phyloP scores from a whole-genome alignment of 2,113 vertebrate genomes.

The Labeo rohita region DNA sequence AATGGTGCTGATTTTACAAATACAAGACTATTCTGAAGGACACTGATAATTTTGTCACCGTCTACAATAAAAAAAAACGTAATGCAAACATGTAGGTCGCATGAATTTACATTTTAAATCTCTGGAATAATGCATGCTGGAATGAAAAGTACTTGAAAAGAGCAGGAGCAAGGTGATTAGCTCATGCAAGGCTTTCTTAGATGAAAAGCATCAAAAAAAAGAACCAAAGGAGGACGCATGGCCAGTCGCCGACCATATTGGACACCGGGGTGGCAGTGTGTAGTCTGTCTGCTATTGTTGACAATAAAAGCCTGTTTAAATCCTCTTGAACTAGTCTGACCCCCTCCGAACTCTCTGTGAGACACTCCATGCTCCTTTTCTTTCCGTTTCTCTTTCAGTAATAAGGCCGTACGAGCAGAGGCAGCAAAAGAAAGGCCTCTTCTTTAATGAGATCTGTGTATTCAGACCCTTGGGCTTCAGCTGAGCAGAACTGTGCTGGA shows the following conservation, averaged over 20 bases:
- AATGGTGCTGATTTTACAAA: no score
- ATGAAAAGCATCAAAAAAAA: background rate
- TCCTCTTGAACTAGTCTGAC: conserved; percentile 63
- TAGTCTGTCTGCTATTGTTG: conserved; percentile 21
- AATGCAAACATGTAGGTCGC: background rate
- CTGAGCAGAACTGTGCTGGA: conserved; percentile 63
- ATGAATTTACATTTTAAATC: background rate
- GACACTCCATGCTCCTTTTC: conserved; percentile 8
- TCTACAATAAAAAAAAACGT: background rate
- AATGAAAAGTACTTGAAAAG: conserved; percentile 6
- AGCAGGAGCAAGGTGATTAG: background rate
- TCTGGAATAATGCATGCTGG: background rate
- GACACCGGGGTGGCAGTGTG: background rate
- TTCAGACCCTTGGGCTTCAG: conserved; percentile 60
- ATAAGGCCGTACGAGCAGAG: conserved; percentile 17
- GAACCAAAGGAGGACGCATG: background rate
- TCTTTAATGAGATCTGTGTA: conserved; percentile 69
- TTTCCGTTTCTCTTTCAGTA: background rate
- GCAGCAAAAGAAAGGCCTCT: conserved; percentile 48
- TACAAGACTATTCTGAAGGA: no score
- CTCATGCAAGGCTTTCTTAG: background rate
- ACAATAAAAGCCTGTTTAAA: conserved; percentile 59
- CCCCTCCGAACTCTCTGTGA: conserved; percentile 16
- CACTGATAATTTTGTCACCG: no score
- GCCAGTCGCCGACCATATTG: background rate